Evolutionary conservation across 2,888 invertebrate species (phyloP), one percentile per base, ranked within the genome.

Genomic region (Rhingia campestris): DNA sequence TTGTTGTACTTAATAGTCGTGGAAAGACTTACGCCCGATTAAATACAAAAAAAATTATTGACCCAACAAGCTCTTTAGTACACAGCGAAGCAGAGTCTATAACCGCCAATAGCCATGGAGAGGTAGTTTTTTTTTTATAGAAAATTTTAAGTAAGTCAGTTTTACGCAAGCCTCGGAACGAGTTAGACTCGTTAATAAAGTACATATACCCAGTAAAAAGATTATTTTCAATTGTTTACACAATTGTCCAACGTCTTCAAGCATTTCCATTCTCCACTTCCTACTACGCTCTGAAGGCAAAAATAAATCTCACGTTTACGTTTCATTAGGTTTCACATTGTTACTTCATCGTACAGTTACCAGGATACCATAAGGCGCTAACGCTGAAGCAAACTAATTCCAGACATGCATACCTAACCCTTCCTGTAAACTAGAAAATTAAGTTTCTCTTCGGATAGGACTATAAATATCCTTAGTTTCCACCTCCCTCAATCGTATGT

Each of bases 241-340:
- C 2, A 45, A 12, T 4, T 45, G n/a, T 45, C 10, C 0, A 45
- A 45, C 45, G 3, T 6, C 10, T 45, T 12, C 45, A 45, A 45
- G 10, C 12, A 45, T 45, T 4, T 10, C 45, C 45, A 10, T 10
- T 12, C 1, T 41, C 3, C 41, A 41, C 6, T 45, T 45, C 10
- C 10, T 12, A 45, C 45, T 45, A 3, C 12, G 4, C 6, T 49
- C 66, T 56, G 6, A n/a, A 37, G 67, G 72, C 59, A 66, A 70
- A 64, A 82, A 72, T 82, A 64, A 73, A 79, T 69, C 58, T 61
- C 56, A 69, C 73, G 73, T 79, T 82, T 74, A 73, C 73, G 74
- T 82, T 82, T 79, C 79, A 74, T 82, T 82, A 84, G 74, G 79
- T 66, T 64, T 58, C 54, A 82, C 51, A 43, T 82, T 69, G 63